Evolutionary conservation across 2,797 vertebrate species (phyloP).

Genomic region (Varecia variegata): DNA sequence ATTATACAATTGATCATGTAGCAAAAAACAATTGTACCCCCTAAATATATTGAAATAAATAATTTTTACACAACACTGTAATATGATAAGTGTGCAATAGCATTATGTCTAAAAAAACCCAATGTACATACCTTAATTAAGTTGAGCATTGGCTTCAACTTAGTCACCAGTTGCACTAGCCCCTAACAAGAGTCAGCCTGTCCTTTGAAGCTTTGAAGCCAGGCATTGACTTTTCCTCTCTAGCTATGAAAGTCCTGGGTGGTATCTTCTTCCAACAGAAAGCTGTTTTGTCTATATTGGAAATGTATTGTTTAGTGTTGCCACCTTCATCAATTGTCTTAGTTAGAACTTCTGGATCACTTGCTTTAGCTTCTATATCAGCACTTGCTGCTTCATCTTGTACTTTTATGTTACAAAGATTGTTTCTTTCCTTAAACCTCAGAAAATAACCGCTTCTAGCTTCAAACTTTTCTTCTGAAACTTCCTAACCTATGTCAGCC

Average conservation of each 20-base stretch:
- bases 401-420: background rate
- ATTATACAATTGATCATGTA: background rate
- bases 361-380: background rate
- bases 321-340: background rate
- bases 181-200: background rate
- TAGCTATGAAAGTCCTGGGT: background rate
- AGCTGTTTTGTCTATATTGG: background rate
- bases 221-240: background rate
- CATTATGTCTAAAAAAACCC: background rate
- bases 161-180: background rate
- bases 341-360: background rate
- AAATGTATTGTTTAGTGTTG: background rate
- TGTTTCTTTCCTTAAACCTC: background rate
- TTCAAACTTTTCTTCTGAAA: background rate
- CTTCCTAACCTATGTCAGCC: background rate
- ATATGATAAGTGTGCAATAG: background rate
- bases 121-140: background rate
- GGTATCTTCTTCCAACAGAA: background rate
- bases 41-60: background rate
- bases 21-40: background rate
- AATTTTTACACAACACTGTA: background rate
- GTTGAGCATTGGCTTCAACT: background rate
- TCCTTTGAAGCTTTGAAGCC: background rate
- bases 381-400: background rate
- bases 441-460: background rate